Percentiles rank a stretch among this genome's conserved stretches.
Evolutionary conservation across 2,797 vertebrate species (phyloP).

Genomic region (Pantherophis vulpinus): DNA sequence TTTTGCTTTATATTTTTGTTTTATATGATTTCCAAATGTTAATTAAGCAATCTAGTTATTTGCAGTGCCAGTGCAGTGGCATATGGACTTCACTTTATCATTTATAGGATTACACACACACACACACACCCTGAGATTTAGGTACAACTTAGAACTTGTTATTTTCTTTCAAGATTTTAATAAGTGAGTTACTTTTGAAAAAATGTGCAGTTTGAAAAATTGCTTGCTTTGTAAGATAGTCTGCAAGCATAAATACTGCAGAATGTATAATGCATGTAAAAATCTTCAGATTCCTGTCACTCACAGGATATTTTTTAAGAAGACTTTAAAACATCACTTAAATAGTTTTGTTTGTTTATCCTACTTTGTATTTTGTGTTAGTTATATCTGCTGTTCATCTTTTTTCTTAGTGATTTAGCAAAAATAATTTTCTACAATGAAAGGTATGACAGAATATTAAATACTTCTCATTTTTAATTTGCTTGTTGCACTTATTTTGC

Average conservation of each 20-base stretch:
- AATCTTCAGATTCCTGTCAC: background rate
- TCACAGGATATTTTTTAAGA: background rate
- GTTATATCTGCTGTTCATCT: background rate
- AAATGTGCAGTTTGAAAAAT: background rate
- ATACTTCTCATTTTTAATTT: background rate
- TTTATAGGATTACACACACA: background rate
- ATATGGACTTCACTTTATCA: background rate
- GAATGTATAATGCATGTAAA: background rate
- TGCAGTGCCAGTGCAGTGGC: background rate
- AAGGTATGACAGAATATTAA: background rate
- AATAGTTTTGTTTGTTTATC: background rate
- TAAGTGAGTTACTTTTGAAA: background rate
- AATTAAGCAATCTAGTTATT: background rate
- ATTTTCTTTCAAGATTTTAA: background rate
- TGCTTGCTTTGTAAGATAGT: background rate
- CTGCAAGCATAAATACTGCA: background rate
- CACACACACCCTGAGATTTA: background rate
- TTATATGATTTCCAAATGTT: background rate
- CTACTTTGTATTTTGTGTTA: background rate
- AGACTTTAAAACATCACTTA: background rate
- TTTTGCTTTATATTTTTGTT: background rate
- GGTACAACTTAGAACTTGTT: background rate
- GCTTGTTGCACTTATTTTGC: background rate
- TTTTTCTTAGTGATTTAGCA: background rate
- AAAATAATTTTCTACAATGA: background rate